Percentiles rank a stretch among this genome's conserved stretches.
phyloP scores from a whole-genome alignment of 2,113 vertebrate species.

The Haplochromis vanheusdeni region DNA sequence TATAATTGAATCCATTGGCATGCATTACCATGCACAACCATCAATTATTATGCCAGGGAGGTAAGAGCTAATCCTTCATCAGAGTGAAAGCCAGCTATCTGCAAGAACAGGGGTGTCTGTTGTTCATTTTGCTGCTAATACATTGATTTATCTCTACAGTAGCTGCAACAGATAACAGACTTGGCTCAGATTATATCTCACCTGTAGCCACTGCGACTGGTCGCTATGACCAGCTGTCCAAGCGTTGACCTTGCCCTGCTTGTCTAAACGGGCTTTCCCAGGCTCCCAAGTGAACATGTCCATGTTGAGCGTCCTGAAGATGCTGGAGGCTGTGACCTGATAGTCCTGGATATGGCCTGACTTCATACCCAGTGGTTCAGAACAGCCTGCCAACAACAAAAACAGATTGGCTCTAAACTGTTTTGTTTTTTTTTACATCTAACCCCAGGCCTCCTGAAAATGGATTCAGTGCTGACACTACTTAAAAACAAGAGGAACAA shows the following conservation, averaged over 20 bases:
- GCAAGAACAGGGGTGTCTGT: not conserved
- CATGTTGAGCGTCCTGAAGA: conserved; percentile 97
- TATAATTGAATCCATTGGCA: conserved; percentile 6
- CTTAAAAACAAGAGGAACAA: not conserved
- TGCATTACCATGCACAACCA: conserved; percentile 1
- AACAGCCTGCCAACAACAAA: conserved; percentile 80
- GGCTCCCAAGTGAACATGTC: conserved; percentile 99
- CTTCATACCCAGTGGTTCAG: conserved; percentile 97
- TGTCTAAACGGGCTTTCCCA: conserved; percentile 94
- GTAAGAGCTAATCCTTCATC: conserved; percentile 7
- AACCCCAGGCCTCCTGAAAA: not conserved
- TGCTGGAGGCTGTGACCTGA: conserved; percentile 90
- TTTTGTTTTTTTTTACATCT: not conserved
- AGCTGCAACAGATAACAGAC: not conserved
- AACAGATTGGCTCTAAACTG: not conserved
- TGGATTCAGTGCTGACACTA: not conserved
- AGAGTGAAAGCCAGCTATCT: not conserved
- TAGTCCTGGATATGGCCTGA: conserved; percentile 95
- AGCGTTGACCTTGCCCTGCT: conserved; percentile 97
- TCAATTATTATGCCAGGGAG: conserved; percentile 14
- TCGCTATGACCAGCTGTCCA: conserved; percentile 96
- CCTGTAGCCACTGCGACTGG: conserved; percentile 98
- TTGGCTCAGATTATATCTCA: conserved; percentile 43
- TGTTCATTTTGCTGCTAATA: not conserved
- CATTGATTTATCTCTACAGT: not conserved